These are phyloP conservation scores for Margaritifera margaritifera DNA, from an alignment of 2,888 invertebrate species.

Conservation along the genomic window DNA sequence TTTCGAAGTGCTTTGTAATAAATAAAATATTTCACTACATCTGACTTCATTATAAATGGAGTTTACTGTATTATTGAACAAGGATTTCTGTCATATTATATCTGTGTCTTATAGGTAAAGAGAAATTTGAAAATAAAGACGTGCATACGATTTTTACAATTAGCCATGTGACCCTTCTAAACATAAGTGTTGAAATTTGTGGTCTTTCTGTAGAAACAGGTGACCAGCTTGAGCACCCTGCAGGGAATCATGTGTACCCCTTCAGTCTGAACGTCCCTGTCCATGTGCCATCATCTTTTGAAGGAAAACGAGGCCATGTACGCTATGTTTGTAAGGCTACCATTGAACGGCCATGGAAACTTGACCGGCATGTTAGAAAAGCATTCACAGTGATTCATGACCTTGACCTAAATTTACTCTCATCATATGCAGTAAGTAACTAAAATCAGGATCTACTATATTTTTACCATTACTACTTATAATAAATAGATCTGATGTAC, in stretches of 20 bases:
- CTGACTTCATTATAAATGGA: too few species aligned
- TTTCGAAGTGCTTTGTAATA: too few species aligned
- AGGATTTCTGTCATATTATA: too few species aligned
- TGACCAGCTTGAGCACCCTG: constrained; percentile 43
- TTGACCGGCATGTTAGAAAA: constrained; percentile 87
- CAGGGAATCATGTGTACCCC: constrained; percentile 54
- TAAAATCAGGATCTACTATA: background rate
- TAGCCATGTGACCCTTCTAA: background rate
- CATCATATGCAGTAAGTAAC: constrained; percentile 44
- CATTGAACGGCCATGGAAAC: constrained; percentile 87
- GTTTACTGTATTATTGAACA: too few species aligned
- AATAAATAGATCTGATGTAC: too few species aligned
- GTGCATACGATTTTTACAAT: too few species aligned
- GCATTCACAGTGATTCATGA: constrained; percentile 82
- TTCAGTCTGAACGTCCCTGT: constrained; percentile 62
- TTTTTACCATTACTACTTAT: too few species aligned
- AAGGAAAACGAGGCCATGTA: constrained; percentile 78
- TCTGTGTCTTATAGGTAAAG: too few species aligned
- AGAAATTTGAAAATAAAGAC: too few species aligned
- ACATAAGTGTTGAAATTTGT: background rate
- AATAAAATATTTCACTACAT: too few species aligned
- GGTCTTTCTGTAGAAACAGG: constrained; percentile 8
- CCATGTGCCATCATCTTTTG: constrained; percentile 65
- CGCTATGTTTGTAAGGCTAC: constrained; percentile 87
- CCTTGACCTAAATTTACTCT: constrained; percentile 54